A percentile compares a stretch with the other conserved stretches of the same genome.
phyloP scores from a whole-genome alignment of 1,140 invertebrate genomes.

The Drosophila athabasca region DNA sequence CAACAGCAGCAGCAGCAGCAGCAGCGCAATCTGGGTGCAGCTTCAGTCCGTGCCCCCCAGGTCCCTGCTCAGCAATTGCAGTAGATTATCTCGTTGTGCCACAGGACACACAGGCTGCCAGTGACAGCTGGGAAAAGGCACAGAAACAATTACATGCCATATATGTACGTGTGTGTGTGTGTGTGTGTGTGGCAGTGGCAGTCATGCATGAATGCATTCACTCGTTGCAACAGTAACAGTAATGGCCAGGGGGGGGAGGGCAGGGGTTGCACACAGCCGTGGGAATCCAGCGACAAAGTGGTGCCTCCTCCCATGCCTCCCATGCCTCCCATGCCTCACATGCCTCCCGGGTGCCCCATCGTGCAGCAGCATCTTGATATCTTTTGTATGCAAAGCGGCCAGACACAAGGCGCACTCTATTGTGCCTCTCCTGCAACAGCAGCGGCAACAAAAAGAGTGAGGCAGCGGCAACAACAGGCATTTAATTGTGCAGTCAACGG shows the following conservation, averaged over 20 bases:
- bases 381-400: constrained; percentile 28
- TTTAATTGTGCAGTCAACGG: constrained; percentile 58
- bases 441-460: constrained; percentile 3
- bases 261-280: neutral
- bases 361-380: constrained; percentile 66
- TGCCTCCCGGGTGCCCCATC: constrained; percentile 11
- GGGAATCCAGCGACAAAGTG: constrained; percentile 51
- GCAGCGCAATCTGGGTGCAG: constrained; percentile 24
- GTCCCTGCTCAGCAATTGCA: constrained; percentile 37
- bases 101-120: constrained; percentile 20
- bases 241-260: neutral
- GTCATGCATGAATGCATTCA: constrained; percentile 56
- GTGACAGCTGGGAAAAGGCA: constrained; percentile 57
- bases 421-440: constrained; percentile 24
- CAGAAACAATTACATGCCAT: constrained; percentile 63
- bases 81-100: constrained; percentile 58
- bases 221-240: constrained; percentile 46
- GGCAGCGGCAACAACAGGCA: constrained; percentile 9
- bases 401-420: constrained; percentile 21
- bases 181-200: constrained; percentile 20
- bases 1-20: constrained; percentile 18
- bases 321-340: too few species aligned
- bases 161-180: constrained; percentile 15
- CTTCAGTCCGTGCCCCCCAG: constrained; percentile 7
- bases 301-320: neutral